These are phyloP conservation scores for Muntiacus reevesi DNA, from an alignment of 2,113 vertebrate genomes.

Conservation along the genomic window DNA sequence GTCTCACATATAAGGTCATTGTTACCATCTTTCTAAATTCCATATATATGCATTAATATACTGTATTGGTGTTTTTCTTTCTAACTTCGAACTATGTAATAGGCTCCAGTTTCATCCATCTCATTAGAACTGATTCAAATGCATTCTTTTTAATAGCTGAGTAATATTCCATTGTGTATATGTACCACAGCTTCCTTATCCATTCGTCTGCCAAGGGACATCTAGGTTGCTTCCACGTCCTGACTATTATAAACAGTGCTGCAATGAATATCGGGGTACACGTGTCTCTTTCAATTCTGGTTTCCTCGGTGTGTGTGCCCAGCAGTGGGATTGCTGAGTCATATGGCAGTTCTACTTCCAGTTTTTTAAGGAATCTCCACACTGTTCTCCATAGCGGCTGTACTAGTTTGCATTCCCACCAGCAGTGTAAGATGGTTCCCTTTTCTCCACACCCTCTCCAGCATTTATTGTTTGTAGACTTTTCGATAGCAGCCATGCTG, in stretches of 20 bases:
- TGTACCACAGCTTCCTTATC: not conserved
- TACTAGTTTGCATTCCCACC: not conserved
- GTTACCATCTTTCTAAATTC: not conserved
- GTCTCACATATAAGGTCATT: not conserved
- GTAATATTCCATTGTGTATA: not conserved
- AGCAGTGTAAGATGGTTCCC: accelerated
- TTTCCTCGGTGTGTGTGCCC: not conserved
- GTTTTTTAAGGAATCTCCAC: not conserved
- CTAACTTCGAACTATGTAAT: not conserved
- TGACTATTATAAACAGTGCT: not conserved
- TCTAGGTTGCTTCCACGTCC: not conserved
- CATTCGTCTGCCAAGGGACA: not conserved
- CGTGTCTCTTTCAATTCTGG: not conserved
- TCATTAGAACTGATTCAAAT: not conserved
- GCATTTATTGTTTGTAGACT: not conserved
- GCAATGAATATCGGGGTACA: not conserved
- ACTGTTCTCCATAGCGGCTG: not conserved
- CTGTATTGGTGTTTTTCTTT: not conserved
- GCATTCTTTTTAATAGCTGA: not conserved
- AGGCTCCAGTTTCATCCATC: not conserved
- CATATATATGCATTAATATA: not conserved
- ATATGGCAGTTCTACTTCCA: not conserved
- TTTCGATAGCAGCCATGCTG: not conserved
- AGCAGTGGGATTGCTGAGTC: not conserved
- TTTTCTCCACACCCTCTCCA: not conserved